Conservation (phyloP, 2,888 invertebrate species). For the Pheosia tremula region DNA sequence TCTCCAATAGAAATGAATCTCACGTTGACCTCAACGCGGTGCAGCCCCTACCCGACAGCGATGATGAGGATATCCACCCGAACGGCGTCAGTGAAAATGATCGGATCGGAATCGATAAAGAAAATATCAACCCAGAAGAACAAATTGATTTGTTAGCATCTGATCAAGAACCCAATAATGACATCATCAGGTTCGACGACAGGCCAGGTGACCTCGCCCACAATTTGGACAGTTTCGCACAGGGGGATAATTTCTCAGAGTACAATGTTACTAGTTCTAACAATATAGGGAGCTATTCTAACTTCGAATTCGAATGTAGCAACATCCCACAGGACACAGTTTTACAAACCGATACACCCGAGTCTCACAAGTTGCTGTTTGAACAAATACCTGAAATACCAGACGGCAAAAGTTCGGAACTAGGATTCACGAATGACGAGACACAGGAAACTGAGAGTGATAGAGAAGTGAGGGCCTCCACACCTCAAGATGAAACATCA, state of each 20-base stretch:
- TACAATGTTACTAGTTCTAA: conserved; percentile 55
- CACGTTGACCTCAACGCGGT: conserved; percentile 85
- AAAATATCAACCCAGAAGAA: conserved; percentile 65
- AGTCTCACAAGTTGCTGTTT: conserved; percentile 79
- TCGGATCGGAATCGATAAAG: conserved; percentile 56
- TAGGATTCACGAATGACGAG: conserved; percentile 74
- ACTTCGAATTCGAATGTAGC: conserved; percentile 64
- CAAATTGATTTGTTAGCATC: conserved; percentile 53
- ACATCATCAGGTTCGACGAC: conserved; percentile 67
- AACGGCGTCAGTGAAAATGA: conserved; percentile 57
- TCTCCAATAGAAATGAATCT: conserved; percentile 56
- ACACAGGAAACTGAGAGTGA: conserved; percentile 68
- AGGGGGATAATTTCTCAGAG: conserved; percentile 60
- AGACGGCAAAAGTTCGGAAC: conserved; percentile 77
- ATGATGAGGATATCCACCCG: conserved; percentile 72
- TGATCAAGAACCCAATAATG: conserved; percentile 68
- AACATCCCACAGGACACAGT: conserved; percentile 61
- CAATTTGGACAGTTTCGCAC: conserved; percentile 51
- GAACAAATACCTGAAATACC: conserved; percentile 82
- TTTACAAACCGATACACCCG: conserved; percentile 75
- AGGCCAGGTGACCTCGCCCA: conserved; percentile 49
- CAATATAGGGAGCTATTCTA: conserved; percentile 60
- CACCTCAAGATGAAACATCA: conserved; percentile 67
- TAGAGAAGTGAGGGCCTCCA: conserved; percentile 55
- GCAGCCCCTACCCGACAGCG: conserved; percentile 81